Evolutionary conservation across 2,113 vertebrate genomes (phyloP).

Genomic region (Sigmodon hispidus): DNA sequence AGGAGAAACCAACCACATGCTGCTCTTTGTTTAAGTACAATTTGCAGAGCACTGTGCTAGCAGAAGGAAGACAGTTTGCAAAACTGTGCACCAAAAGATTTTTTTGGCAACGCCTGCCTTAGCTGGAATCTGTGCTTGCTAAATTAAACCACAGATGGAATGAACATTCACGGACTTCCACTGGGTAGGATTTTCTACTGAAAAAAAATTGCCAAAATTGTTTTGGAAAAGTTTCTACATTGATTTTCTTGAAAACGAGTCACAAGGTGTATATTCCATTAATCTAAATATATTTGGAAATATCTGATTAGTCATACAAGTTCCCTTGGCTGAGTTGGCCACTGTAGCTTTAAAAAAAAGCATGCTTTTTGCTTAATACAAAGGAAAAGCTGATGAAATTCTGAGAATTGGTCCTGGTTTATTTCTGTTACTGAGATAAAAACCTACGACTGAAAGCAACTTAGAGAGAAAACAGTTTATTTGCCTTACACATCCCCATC

Average conservation of each 20-base stretch:
- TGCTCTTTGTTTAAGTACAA: slow-evolving; percentile 19
- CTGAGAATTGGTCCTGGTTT: background rate
- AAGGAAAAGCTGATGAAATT: background rate
- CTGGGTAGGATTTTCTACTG: background rate
- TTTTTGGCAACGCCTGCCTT: slow-evolving; percentile 52
- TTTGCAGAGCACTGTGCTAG: slow-evolving; percentile 37
- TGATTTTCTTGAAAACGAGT: background rate
- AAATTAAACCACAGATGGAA: slow-evolving; percentile 54
- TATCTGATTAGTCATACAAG: background rate
- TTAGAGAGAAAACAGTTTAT: background rate
- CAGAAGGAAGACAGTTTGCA: slow-evolving; percentile 46
- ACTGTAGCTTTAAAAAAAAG: background rate
- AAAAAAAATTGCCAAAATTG: background rate
- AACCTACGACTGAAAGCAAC: background rate
- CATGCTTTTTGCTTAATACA: background rate
- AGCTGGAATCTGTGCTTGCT: slow-evolving; percentile 38
- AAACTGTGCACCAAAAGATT: slow-evolving; percentile 9
- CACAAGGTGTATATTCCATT: background rate
- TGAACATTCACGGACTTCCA: background rate
- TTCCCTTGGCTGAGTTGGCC: background rate
- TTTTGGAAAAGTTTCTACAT: background rate
- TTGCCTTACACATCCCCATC: background rate
- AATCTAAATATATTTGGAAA: background rate
- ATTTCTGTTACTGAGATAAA: background rate
- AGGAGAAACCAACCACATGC: slow-evolving; percentile 16